A percentile compares a stretch with the other conserved stretches of the same genome.
Evolutionary conservation across 1,140 invertebrate genomes (phyloP).

Genomic region (Hydropsyche tenuis): DNA sequence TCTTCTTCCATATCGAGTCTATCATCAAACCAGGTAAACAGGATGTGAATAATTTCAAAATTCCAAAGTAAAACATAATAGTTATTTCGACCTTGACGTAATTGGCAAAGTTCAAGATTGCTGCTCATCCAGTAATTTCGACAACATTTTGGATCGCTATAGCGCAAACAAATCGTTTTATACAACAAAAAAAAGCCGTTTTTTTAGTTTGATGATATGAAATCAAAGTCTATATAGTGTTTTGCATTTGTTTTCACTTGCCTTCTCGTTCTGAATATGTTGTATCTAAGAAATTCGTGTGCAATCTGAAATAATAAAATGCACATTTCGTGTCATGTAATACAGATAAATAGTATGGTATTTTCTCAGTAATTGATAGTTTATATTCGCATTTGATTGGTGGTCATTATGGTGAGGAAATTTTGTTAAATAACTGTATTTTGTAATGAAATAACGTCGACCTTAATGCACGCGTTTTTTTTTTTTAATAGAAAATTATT

Average conservation of each 20-base stretch:
- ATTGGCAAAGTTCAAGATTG: not conserved
- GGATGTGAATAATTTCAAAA: not conserved
- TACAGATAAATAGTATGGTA: not conserved
- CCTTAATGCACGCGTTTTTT: constrained; percentile 8
- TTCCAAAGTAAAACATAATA: not conserved
- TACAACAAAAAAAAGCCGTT: too few species aligned
- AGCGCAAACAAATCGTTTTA: too few species aligned
- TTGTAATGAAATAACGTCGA: constrained; percentile 13
- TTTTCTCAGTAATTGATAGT: constrained; percentile 4
- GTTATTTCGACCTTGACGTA: not conserved
- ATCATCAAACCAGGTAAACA: constrained; percentile 18
- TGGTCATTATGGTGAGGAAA: not conserved
- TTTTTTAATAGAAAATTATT: constrained; percentile 3
- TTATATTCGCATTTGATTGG: not conserved
- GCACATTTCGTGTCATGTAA: not conserved
- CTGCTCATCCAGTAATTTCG: too few species aligned
- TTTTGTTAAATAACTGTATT: constrained; percentile 15
- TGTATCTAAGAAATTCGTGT: too few species aligned
- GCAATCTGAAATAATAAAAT: not conserved
- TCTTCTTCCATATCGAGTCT: not conserved
- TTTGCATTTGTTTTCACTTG: too few species aligned
- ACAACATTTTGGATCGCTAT: too few species aligned
- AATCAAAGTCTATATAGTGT: too few species aligned
- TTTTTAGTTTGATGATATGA: too few species aligned
- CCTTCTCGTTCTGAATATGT: too few species aligned